Percentiles rank a stretch among this genome's conserved stretches.
phyloP scores from a whole-genome alignment of 2,888 invertebrate genomes.

The Drosophila neonasuta region DNA sequence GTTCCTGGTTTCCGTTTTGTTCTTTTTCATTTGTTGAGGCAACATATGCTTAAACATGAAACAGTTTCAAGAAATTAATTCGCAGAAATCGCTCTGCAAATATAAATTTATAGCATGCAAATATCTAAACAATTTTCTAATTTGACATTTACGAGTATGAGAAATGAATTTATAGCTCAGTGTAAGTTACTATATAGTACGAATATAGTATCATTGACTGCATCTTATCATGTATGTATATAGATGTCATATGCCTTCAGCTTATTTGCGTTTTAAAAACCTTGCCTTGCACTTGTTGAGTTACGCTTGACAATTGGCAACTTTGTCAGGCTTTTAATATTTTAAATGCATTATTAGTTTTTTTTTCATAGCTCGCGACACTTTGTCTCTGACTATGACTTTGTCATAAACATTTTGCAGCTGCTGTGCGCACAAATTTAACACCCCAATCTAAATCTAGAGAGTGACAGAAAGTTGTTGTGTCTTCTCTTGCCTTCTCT shows the following conservation, averaged over 20 bases:
- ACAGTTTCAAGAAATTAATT: neutral
- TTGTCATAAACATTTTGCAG: neutral
- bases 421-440: conserved; percentile 22
- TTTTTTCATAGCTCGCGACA: conserved; percentile 61
- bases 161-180: conserved; percentile 2
- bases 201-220: neutral
- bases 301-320: conserved; percentile 61
- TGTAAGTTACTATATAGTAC: neutral
- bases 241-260: conserved; percentile 18
- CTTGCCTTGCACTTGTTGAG: conserved; percentile 64
- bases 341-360: conserved; percentile 74
- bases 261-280: conserved; percentile 69
- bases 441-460: conserved; percentile 25
- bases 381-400: conserved; percentile 29
- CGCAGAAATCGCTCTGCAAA: neutral
- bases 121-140: conserved; percentile 3
- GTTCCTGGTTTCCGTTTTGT: neutral
- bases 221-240: neutral
- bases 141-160: neutral
- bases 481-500: neutral
- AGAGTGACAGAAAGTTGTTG: conserved; percentile 1
- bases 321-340: conserved; percentile 53
- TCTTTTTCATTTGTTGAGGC: neutral
- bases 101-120: neutral
- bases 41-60: neutral